Base-by-base conservation (phyloP, 1,140 invertebrate genomes). In the Hylaeus anthracinus region DNA sequence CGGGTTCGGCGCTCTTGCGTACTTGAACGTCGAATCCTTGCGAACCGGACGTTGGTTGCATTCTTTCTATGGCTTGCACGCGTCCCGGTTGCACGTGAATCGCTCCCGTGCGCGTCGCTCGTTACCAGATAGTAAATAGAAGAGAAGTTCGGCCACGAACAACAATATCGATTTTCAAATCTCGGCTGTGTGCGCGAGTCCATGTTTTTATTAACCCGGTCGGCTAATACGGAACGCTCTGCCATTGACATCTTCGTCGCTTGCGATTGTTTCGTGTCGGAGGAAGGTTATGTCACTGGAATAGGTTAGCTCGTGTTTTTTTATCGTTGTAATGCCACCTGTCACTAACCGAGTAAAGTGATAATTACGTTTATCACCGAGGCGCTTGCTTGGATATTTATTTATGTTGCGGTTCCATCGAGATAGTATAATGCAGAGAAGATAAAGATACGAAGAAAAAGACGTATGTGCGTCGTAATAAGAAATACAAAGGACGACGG, bases 21-120 rank as follows among this genome's bases (percentile, higher is more conserved):
- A 79, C 45, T 86, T 86, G 26, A 85, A 85, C 70, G 72, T 45
- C 45, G 67, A 5, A 53, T 56, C 43, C 79, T 84, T 65, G 80
- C 65, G 55, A 83, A 77, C 81, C 81, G 81, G 81, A 85, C 79
- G 72, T 85, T 74, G 72, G 79, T 77, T 53, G 72, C 69, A 81
- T 83, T 85, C 77, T 83, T 81, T 53, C 64, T 55, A 73, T 55
- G 74, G 58, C 26, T 58, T 53, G 45, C 14, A 56, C 64, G 76
- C 64, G 55, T 51, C 56, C 65, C 48, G 26, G 10, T 58, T 60
- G 56, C 51, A 70, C 39, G 43, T 79, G 48, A 45, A 64, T 82
- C 61, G 51, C 45, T 39, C 43, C 12, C 56, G 55, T 74, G 56
- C 61, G 66, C 63, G 9, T 12, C 45, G 14, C 8, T 65, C 72